Evolutionary conservation across 2,888 invertebrate species (phyloP).

Genomic region (Patella depressa): DNA sequence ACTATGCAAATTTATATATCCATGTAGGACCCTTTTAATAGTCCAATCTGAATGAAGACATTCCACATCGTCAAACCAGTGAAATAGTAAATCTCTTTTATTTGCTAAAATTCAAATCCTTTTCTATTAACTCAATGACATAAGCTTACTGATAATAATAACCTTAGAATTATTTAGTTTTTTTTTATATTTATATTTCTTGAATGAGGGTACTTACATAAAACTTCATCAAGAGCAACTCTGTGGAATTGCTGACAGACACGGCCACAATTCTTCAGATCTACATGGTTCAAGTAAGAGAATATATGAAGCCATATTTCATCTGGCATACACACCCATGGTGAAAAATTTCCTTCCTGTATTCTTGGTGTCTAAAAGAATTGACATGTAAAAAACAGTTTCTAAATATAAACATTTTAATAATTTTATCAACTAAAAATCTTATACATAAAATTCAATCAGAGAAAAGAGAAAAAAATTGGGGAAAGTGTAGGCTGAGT

Average conservation of each 20-base stretch:
- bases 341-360: constrained; percentile 58
- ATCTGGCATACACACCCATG: constrained; percentile 68
- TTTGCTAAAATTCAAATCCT: too few species aligned
- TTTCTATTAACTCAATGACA: too few species aligned
- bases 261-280: constrained; percentile 53
- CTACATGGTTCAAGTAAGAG: constrained; percentile 55
- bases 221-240: constrained; percentile 62
- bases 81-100: too few species aligned
- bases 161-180: neutral
- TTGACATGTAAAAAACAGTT: neutral
- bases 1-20: too few species aligned
- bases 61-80: too few species aligned
- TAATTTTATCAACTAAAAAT: too few species aligned
- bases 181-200: neutral
- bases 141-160: neutral
- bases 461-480: too few species aligned
- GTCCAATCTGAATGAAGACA: too few species aligned
- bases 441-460: too few species aligned
- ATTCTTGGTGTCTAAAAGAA: constrained; percentile 63
- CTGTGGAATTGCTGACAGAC: constrained; percentile 62
- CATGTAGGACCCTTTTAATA: too few species aligned
- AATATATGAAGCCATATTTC: constrained; percentile 66
- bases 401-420: neutral
- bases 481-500: too few species aligned
- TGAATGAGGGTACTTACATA: constrained; percentile 58